A percentile compares a stretch with the other conserved stretches of the same genome.
Evolutionary conservation across 2,113 vertebrate genomes (phyloP).

Genomic region (Anolis sagrei): DNA sequence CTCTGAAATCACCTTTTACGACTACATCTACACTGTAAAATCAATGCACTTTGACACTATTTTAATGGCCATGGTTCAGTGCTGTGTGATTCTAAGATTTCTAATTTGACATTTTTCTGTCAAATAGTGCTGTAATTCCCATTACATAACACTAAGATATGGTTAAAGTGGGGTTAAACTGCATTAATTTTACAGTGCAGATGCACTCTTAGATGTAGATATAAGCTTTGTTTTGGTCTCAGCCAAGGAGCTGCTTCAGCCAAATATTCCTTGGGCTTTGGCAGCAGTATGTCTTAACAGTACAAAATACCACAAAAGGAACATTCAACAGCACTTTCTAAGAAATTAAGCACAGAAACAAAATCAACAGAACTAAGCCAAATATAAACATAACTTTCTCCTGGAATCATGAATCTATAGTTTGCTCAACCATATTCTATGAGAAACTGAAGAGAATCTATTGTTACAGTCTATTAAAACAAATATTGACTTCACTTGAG

Average conservation of each 20-base stretch:
- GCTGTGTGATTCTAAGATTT: too few species aligned
- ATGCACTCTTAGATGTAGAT: too few species aligned
- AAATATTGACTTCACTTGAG: neutral
- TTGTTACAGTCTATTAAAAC: conserved; percentile 37
- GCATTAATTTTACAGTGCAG: too few species aligned
- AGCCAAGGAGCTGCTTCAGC: neutral
- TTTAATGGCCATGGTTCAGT: too few species aligned
- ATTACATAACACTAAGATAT: too few species aligned
- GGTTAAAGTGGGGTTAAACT: too few species aligned
- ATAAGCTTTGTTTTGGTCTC: neutral
- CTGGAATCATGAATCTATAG: conserved; percentile 37
- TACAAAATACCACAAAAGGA: neutral
- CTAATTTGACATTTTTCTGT: too few species aligned
- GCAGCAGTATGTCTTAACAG: neutral
- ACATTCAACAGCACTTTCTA: conserved; percentile 45
- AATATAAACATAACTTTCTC: conserved; percentile 47
- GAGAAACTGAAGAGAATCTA: conserved; percentile 42
- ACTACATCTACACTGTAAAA: too few species aligned
- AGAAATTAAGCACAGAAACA: conserved; percentile 41
- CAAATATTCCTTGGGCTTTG: neutral
- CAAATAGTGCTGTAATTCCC: too few species aligned
- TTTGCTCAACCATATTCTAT: conserved; percentile 28
- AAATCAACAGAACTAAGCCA: conserved; percentile 21
- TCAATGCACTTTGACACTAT: too few species aligned
- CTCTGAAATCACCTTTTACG: too few species aligned